phyloP scores from a whole-genome alignment of 1,140 invertebrate species.

The Zaprionus lachaisei region DNA sequence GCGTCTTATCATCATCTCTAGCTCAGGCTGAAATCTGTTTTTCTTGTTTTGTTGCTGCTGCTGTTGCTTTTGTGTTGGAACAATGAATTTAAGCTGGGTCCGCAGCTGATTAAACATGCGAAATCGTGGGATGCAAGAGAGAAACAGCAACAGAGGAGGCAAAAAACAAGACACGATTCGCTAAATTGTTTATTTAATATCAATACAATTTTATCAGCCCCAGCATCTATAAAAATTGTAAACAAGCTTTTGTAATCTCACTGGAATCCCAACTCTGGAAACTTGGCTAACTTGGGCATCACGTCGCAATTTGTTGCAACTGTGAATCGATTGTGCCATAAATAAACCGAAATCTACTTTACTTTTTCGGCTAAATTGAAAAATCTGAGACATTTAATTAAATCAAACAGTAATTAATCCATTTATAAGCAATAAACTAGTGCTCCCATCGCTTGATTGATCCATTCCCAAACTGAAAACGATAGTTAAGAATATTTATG shows the following conservation, averaged over 20 bases:
- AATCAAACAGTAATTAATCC: conserved; percentile 36
- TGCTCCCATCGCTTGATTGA: conserved; percentile 20
- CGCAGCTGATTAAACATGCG: conserved; percentile 80
- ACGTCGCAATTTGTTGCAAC: conserved; percentile 19
- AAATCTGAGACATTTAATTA: conserved; percentile 19
- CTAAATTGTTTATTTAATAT: conserved; percentile 70
- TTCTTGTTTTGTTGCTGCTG: conserved; percentile 17
- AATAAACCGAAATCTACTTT: conserved; percentile 21
- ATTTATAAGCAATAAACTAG: conserved; percentile 39
- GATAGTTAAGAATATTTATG: conserved; percentile 24
- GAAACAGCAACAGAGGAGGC: conserved; percentile 4
- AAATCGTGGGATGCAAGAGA: conserved; percentile 63
- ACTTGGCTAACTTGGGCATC: conserved; percentile 6
- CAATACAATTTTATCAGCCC: conserved; percentile 71
- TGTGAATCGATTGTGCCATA: conserved; percentile 18
- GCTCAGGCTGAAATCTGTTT: conserved; percentile 30
- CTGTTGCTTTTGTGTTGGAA: conserved; percentile 47
- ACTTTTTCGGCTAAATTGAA: conserved; percentile 5
- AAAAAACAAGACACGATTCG: conserved; percentile 50
- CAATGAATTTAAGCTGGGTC: conserved; percentile 66
- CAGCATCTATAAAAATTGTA: conserved; percentile 46
- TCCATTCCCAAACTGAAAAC: conserved; percentile 24
- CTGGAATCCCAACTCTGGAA: conserved; percentile 19
- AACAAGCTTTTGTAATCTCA: conserved; percentile 64
- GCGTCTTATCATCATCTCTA: conserved; percentile 23